Evolutionary conservation across 2,113 vertebrate species (phyloP), one percentile per base, ranked within the genome.

Genomic region (Sebastes fasciatus): DNA sequence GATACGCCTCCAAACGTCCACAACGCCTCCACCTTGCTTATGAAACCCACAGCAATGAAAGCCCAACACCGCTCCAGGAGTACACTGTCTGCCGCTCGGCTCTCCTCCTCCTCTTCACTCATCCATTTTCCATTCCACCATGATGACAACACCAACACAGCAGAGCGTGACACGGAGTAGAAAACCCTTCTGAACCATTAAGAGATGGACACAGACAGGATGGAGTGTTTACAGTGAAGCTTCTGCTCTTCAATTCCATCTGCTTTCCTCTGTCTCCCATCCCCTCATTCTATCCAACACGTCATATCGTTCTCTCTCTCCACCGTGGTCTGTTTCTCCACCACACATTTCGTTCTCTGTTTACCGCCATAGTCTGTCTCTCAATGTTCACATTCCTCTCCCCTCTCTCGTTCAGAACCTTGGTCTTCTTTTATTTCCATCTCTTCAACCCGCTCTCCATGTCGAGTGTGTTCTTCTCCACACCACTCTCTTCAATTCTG

Each of bases 181-280:
- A 74, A 76, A 83, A 58, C 79, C 69, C 79, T 83, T 71, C 83
- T 10, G 80, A 89, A 34, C 85, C 83, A 87, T 84, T 78, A 90
- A 10, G 82, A 84, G 77, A 55, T 1, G 55, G 66, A 78, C 58
- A 40, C 54, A 66, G 75, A 80, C 69, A 23, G 70, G 60, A 62
- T 55, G 74, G 57, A 83, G 82, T 75, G 82, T 85, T 91, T 82
- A 77, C 83, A 75, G 71, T 7, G 26, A 79, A 62, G 72, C 77
- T 77, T 87, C 71, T 52, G 48, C 65, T 58, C 77, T 74, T 46
- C 65, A 65, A 40, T 73, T 49, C 61, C 67, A 80, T 61, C 74
- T 10, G 49, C 68, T 60, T 66, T 13, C 42, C 23, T 48, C 48
- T 14, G 6, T 34, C 79, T 77, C 68, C 23, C 21, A 5, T 54